Conservation (phyloP, 2,888 invertebrate genomes). For the Hirtodrosophila confusa region DNA sequence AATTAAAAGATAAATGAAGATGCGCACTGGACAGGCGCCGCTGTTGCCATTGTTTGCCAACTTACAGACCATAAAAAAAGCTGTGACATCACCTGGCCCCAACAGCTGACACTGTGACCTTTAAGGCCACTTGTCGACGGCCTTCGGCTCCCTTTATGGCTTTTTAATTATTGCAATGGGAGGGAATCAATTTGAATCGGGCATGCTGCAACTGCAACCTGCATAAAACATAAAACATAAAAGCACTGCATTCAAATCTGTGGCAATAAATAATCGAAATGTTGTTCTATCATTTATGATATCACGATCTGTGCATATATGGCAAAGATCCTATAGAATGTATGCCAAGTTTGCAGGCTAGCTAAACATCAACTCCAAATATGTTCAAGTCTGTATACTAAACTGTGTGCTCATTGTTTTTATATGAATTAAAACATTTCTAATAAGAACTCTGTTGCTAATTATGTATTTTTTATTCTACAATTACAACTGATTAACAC, state of each 20-base stretch:
- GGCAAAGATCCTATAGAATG: conserved; percentile 7
- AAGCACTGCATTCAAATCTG: too few species aligned
- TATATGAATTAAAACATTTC: too few species aligned
- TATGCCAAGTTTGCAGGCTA: not conserved
- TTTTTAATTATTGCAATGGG: conserved; percentile 45
- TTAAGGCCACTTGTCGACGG: conserved; percentile 46
- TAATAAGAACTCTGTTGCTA: too few species aligned
- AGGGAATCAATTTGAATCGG: conserved; percentile 33
- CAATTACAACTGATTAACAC: too few species aligned
- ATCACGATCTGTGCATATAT: conserved; percentile 8
- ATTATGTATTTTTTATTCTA: too few species aligned
- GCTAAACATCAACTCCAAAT: conserved; percentile 6
- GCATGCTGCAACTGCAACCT: conserved; percentile 17
- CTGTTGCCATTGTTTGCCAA: conserved; percentile 58
- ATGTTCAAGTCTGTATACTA: not conserved
- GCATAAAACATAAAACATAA: conserved; percentile 17
- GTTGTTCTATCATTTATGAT: conserved; percentile 1
- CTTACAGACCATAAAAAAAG: conserved; percentile 40
- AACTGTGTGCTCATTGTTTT: not conserved
- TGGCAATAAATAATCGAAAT: not conserved
- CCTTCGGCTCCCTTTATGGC: conserved; percentile 65
- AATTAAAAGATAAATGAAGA: conserved; percentile 62
- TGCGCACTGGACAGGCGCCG: conserved; percentile 43
- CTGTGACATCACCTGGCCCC: conserved; percentile 50
- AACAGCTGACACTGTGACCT: conserved; percentile 59